Conservation (phyloP, 2,113 vertebrate genomes). For the Aegotheles bennettii region DNA sequence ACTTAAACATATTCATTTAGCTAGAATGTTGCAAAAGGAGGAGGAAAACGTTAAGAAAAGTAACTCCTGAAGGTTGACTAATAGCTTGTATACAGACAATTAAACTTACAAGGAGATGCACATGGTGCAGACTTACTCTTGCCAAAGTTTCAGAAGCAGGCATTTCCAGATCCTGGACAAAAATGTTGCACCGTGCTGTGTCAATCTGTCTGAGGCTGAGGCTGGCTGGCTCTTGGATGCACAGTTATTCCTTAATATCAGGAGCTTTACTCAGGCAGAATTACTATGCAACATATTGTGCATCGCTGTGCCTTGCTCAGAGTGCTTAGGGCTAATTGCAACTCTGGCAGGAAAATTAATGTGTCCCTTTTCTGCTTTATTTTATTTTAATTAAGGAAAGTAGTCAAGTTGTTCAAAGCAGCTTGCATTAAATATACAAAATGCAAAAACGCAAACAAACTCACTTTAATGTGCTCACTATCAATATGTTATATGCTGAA, state of each 20-base stretch:
- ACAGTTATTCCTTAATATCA: slow-evolving; percentile 20
- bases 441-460: neutral
- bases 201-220: slow-evolving; percentile 50
- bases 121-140: slow-evolving; percentile 29
- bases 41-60: neutral
- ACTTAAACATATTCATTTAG: neutral
- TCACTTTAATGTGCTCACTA: neutral
- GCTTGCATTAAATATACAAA: neutral
- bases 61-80: slow-evolving; percentile 34
- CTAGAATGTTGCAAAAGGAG: neutral
- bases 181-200: slow-evolving; percentile 46
- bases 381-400: slow-evolving; percentile 47
- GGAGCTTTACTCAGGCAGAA: slow-evolving; percentile 2
- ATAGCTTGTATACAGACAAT: slow-evolving; percentile 46
- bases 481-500: neutral
- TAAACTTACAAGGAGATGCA: slow-evolving; percentile 54
- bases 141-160: slow-evolving; percentile 47
- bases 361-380: neutral
- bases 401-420: neutral
- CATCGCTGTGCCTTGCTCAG: neutral
- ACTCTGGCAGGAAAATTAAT: neutral
- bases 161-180: slow-evolving; percentile 33
- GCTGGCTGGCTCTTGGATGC: slow-evolving; percentile 45
- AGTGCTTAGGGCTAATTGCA: slow-evolving; percentile 36
- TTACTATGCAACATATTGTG: slow-evolving; percentile 37